phyloP scores from a whole-genome alignment of 2,888 invertebrate genomes.

The Tanypteryx hageni region DNA sequence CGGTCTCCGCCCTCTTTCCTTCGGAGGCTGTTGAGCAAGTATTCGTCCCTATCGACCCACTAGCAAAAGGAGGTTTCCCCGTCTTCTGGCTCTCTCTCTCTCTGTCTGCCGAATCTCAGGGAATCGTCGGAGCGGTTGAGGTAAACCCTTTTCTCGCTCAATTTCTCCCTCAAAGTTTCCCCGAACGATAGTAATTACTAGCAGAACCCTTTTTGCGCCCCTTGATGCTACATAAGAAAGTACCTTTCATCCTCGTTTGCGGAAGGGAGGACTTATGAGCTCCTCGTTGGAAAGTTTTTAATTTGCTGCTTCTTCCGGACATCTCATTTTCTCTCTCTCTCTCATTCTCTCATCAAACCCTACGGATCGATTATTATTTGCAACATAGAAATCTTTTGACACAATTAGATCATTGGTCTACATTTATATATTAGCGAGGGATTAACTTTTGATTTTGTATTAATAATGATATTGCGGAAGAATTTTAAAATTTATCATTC shows the following conservation, averaged over 20 bases:
- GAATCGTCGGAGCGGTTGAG: background rate
- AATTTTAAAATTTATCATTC: too few species aligned
- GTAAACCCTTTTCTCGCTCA: constrained; percentile 6
- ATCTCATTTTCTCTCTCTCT: too few species aligned
- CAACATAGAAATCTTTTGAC: too few species aligned
- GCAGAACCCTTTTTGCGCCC: background rate
- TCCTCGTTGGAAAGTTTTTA: too few species aligned
- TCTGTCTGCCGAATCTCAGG: background rate
- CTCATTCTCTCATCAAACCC: too few species aligned
- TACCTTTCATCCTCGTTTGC: background rate
- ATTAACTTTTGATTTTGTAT: too few species aligned
- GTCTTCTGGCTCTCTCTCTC: background rate
- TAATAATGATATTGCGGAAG: too few species aligned
- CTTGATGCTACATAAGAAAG: background rate
- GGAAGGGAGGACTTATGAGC: too few species aligned
- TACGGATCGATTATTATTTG: too few species aligned
- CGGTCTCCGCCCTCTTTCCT: background rate
- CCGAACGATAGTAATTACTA: constrained; percentile 10
- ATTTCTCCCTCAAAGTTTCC: constrained; percentile 11
- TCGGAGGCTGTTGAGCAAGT: constrained; percentile 17
- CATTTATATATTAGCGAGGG: too few species aligned
- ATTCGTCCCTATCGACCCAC: constrained; percentile 16
- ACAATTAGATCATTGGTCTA: too few species aligned
- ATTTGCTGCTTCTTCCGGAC: too few species aligned
- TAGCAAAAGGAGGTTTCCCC: background rate